phyloP scores from a whole-genome alignment of 2,888 invertebrate species.

The Pseudococcus jackbeardsleyi region DNA sequence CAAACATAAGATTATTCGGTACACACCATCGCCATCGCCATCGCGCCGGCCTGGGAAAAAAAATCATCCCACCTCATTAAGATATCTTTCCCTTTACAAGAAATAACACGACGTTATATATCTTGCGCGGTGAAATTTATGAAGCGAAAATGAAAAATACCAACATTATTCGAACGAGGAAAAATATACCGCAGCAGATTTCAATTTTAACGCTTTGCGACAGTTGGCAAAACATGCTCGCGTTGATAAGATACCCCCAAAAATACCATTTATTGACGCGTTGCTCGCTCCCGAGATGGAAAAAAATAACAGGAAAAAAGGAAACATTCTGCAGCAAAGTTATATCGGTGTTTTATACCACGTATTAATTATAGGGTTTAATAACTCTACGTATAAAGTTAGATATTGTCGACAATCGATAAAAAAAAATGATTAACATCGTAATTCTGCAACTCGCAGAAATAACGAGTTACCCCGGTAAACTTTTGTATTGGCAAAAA shows the following conservation, averaged over 20 bases:
- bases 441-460: not conserved
- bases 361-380: slow-evolving; percentile 12
- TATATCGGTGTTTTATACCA: not conserved
- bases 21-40: not conserved
- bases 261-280: not conserved
- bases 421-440: not conserved
- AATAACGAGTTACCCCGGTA: not conserved
- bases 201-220: slow-evolving; percentile 42
- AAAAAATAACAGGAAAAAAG: not conserved
- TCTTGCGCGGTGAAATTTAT: slow-evolving; percentile 16
- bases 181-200: slow-evolving; percentile 39
- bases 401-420: not conserved
- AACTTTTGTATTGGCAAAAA: not conserved
- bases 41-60: not conserved
- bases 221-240: slow-evolving; percentile 4
- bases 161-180: slow-evolving; percentile 39
- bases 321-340: not conserved
- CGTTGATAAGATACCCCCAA: slow-evolving; percentile 9
- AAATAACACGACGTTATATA: slow-evolving; percentile 24
- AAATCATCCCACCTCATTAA: slow-evolving; percentile 36
- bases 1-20: not conserved
- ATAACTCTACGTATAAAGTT: not conserved
- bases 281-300: not conserved
- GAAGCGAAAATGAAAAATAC: slow-evolving; percentile 45
- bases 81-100: slow-evolving; percentile 21